phyloP scores from a whole-genome alignment of 2,113 vertebrate genomes.

The Conger conger region DNA sequence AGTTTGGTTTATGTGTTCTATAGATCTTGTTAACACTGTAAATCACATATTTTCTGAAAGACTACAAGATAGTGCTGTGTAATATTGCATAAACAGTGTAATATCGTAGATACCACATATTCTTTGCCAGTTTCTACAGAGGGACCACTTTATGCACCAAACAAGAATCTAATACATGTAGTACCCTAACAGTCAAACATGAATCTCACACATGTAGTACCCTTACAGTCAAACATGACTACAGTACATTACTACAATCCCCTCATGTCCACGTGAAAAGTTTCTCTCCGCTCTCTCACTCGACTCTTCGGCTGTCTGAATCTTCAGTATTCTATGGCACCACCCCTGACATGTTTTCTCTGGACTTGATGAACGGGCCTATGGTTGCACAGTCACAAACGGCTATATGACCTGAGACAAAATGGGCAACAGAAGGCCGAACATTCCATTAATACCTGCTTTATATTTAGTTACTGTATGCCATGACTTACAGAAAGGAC shows the following conservation, averaged over 20 bases:
- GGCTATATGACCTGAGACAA: slow-evolving; percentile 44
- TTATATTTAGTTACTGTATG: slow-evolving; percentile 68
- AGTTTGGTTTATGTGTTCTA: no score
- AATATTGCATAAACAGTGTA: not conserved
- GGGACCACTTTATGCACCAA: not conserved
- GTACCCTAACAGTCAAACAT: no score
- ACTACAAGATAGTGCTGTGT: no score
- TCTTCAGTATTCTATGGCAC: not conserved
- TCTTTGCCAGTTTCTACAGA: not conserved
- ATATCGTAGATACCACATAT: not conserved
- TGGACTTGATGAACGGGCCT: slow-evolving; percentile 14
- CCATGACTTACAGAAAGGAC: slow-evolving; percentile 51
- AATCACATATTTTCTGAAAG: no score
- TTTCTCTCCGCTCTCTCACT: not conserved
- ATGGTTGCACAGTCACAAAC: slow-evolving; percentile 45
- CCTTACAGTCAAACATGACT: not conserved
- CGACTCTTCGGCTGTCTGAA: not conserved
- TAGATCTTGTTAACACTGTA: no score
- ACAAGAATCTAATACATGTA: no score
- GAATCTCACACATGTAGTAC: no score
- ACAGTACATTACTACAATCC: not conserved
- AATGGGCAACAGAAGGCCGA: slow-evolving; percentile 51
- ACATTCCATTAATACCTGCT: slow-evolving; percentile 62
- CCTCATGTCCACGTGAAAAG: not conserved
- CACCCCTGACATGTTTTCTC: not conserved